Conservation (phyloP, 2,797 vertebrate genomes). For the Myripristis jacobus region DNA sequence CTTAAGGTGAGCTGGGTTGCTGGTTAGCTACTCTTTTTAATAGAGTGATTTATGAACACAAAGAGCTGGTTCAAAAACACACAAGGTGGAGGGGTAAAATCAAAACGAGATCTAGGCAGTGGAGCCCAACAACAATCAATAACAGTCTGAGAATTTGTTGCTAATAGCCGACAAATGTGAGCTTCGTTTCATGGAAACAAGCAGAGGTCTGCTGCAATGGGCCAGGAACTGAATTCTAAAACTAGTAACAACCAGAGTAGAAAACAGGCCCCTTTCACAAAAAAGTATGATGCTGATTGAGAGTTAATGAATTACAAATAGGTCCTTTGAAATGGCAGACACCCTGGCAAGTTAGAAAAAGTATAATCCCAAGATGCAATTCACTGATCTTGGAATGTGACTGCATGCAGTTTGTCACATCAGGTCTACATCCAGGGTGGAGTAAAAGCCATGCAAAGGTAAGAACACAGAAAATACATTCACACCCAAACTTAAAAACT, state of each 20-base stretch:
- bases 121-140: constrained; percentile 43
- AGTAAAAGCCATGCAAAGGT: constrained; percentile 82
- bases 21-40: constrained; percentile 58
- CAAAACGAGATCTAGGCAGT: constrained; percentile 43
- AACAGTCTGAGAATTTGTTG: constrained; percentile 38
- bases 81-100: constrained; percentile 28
- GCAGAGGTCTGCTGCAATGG: constrained; percentile 17
- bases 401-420: constrained; percentile 78
- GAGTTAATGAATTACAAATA: constrained; percentile 7
- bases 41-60: constrained; percentile 54
- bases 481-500: constrained; percentile 38
- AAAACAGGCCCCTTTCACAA: constrained; percentile 12
- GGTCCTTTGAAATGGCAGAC: constrained; percentile 14
- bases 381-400: constrained; percentile 56
- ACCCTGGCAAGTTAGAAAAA: constrained; percentile 14
- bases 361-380: constrained; percentile 50
- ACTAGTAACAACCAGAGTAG: not conserved
- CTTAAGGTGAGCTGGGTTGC: constrained; percentile 58
- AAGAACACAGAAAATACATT: constrained; percentile 42
- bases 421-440: constrained; percentile 52
- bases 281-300: constrained; percentile 5
- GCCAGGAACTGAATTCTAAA: constrained; percentile 22
- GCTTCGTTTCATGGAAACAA: constrained; percentile 39
- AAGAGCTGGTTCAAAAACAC: constrained; percentile 46
- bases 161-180: constrained; percentile 12